Evolutionary conservation across 2,113 vertebrate species (phyloP), one percentile per base, ranked within the genome.

Genomic region (Stictonetta naevosa): DNA sequence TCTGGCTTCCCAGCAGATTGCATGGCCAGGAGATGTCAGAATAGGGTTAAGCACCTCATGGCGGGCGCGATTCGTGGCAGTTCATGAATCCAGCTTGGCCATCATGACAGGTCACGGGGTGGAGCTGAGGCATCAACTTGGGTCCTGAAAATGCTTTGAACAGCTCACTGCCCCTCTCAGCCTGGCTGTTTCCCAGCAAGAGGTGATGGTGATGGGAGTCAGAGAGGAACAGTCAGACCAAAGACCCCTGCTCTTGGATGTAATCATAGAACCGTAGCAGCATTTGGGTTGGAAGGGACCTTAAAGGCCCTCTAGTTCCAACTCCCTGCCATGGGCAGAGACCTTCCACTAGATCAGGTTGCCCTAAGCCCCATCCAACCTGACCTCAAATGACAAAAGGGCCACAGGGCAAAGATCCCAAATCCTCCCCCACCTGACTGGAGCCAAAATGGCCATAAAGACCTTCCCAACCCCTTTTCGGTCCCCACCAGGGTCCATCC

Each of bases 31-130:
- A 81, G 38, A 22, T n/a, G 26, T 29, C 8, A 48, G 26, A 9
- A 38, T 48, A 6, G 8, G 21, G 19, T 78, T 55, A 28, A 83
- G 8, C 22, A 59, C 4, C 21, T 85, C 19, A 2, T 21, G 46
- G 20, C 21, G 34, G 38, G 12, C 36, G n/a, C 18, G 9, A 22
- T 19, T 12, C 0, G 0, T 33, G 78, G 42, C 4, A 1, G 9
- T 16, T 74, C 8, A 4, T 2, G 14, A 26, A 20, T 34, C 26
- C 17, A 11, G 17, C 38, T 52, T 26, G 48, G 62, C 20, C 26
- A 1, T 60, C 33, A 1, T 2, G 3, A 76, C 22, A 64, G 13
- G 53, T 53, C 50, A 10, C 3, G 1, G 29, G 38, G 53, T 3
- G 1, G 33, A 42, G 53, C 2, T 31, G 62, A 90, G 40, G 12